Conservation (phyloP, 2,888 invertebrate species). For the Xylota sylvarum region DNA sequence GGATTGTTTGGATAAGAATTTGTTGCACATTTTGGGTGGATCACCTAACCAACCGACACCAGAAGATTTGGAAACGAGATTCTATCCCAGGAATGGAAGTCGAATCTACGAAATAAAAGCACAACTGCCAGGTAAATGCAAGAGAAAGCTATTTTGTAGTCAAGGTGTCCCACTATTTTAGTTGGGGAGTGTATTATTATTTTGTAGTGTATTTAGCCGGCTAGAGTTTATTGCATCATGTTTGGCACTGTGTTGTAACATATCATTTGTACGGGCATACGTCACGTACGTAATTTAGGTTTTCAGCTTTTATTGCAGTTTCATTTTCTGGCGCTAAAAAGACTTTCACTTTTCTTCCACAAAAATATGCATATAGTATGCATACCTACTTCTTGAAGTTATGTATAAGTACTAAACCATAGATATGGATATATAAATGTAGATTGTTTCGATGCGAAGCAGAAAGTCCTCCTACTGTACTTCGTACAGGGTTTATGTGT, state of each 20-base stretch:
- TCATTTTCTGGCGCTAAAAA: too few relatives aligned
- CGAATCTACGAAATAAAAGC: constrained; percentile 92
- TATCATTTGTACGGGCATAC: too few relatives aligned
- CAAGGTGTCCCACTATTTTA: background rate
- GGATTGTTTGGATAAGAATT: constrained; percentile 91
- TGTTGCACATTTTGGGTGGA: constrained; percentile 86
- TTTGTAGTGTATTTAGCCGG: background rate
- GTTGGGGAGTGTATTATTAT: background rate
- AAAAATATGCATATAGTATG: too few relatives aligned
- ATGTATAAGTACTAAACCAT: too few relatives aligned
- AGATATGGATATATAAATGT: too few relatives aligned
- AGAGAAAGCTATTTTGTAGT: background rate
- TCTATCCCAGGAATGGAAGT: constrained; percentile 91
- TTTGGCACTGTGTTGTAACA: background rate
- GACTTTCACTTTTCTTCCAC: too few relatives aligned
- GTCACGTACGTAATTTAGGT: too few relatives aligned
- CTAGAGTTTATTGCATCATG: background rate
- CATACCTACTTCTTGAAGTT: too few relatives aligned
- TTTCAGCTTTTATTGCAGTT: too few relatives aligned
- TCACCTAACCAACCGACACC: constrained; percentile 84
- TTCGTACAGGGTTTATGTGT: too few relatives aligned
- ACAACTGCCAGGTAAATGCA: constrained; percentile 85
- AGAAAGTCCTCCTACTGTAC: too few relatives aligned
- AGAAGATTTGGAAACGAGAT: constrained; percentile 87
- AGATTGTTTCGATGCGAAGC: too few relatives aligned